Percentiles rank a stretch among this genome's conserved stretches.
phyloP scores from a whole-genome alignment of 2,888 invertebrate genomes.

The Syritta pipiens region DNA sequence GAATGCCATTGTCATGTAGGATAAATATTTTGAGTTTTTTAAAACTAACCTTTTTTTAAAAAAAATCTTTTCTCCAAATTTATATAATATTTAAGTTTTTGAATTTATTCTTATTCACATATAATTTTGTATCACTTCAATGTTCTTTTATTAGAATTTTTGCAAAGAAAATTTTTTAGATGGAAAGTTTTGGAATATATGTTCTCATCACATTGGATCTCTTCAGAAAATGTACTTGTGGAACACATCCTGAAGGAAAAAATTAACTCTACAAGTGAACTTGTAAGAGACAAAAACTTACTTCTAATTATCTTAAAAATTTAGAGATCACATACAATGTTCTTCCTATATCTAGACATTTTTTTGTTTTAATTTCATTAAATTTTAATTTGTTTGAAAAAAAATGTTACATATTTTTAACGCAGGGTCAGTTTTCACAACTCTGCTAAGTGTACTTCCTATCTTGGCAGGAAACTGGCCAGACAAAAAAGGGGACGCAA shows the following conservation, averaged over 20 bases:
- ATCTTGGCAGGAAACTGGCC: too few relatives aligned
- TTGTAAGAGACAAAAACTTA: conserved; percentile 7
- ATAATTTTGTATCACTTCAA: conserved; percentile 56
- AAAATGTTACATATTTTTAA: not conserved
- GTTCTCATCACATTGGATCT: too few relatives aligned
- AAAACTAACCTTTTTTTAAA: conserved; percentile 8
- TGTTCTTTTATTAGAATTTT: too few relatives aligned
- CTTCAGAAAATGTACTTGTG: conserved; percentile 18
- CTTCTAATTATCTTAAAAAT: conserved; percentile 66
- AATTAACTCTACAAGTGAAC: not conserved
- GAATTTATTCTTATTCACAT: conserved; percentile 13
- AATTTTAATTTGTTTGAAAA: not conserved
- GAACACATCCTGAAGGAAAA: conserved; percentile 13
- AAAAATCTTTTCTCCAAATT: too few relatives aligned
- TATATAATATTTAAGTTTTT: too few relatives aligned
- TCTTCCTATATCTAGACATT: conserved; percentile 60
- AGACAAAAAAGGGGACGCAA: too few relatives aligned
- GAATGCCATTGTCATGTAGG: conserved; percentile 53
- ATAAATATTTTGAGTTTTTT: conserved; percentile 17
- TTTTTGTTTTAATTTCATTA: too few relatives aligned
- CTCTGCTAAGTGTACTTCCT: too few relatives aligned
- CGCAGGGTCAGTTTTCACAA: not conserved
- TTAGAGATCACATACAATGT: conserved; percentile 72
- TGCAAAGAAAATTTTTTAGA: too few relatives aligned
- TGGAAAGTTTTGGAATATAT: too few relatives aligned